These are phyloP conservation scores for Martes martes DNA, from an alignment of 2,113 vertebrate genomes.

Conservation along the genomic window DNA sequence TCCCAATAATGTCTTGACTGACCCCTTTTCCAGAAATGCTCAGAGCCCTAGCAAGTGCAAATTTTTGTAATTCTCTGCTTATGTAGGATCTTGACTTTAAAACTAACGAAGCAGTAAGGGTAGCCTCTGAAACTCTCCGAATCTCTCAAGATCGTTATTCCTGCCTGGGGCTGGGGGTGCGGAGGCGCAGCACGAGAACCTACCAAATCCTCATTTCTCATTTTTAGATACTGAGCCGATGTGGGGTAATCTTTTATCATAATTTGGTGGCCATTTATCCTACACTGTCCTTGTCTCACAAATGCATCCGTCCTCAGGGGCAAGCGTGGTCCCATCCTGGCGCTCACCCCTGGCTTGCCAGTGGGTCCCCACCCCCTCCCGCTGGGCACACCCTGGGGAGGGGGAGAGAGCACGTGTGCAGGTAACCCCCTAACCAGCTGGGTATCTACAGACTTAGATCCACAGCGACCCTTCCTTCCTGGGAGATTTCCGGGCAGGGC, in stretches of 20 bases:
- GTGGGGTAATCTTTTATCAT: background rate
- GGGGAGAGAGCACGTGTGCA: background rate
- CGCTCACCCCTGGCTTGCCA: background rate
- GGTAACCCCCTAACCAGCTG: background rate
- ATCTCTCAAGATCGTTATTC: background rate
- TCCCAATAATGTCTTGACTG: background rate
- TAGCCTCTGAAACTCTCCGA: background rate
- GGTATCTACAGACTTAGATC: background rate
- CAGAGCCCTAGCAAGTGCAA: background rate
- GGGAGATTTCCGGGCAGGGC: background rate
- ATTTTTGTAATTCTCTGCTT: background rate
- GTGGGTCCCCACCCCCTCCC: background rate
- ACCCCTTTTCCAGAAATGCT: background rate
- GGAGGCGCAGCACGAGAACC: accelerated
- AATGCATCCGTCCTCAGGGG: background rate
- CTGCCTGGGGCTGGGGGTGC: background rate
- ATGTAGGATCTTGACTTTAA: background rate
- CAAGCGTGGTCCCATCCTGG: background rate
- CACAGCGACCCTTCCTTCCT: background rate
- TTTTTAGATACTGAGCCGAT: background rate
- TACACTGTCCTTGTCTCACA: background rate
- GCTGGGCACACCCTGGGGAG: background rate
- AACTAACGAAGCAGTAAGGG: background rate
- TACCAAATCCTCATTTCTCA: background rate
- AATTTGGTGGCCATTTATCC: background rate